Evolutionary conservation across 1,140 invertebrate species (phyloP).

Genomic region (Brachionus rubens): DNA sequence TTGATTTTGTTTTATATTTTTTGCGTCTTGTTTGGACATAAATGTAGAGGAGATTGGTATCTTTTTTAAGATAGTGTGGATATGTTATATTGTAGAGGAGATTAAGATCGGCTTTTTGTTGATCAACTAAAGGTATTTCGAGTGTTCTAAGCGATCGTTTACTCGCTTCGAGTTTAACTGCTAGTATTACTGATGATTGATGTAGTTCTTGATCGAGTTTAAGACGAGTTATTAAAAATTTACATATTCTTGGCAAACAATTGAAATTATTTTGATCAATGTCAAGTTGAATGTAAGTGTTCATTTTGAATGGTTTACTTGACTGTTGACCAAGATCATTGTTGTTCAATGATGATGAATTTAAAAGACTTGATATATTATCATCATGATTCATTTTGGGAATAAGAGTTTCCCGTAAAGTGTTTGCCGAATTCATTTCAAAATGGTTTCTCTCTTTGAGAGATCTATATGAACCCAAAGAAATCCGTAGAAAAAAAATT

Average conservation of each 20-base stretch:
- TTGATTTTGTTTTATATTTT: slow-evolving; percentile 34
- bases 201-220: slow-evolving; percentile 7
- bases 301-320: slow-evolving; percentile 31
- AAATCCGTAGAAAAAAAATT: too few species aligned
- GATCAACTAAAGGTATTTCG: slow-evolving; percentile 24
- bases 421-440: too few species aligned
- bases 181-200: slow-evolving; percentile 3
- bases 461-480: too few species aligned
- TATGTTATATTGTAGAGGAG: slow-evolving; percentile 37
- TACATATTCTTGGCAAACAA: slow-evolving; percentile 29
- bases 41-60: slow-evolving; percentile 27
- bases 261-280: slow-evolving; percentile 43
- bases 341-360: background rate
- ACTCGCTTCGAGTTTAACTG: slow-evolving; percentile 31
- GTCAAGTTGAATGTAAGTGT: slow-evolving; percentile 42
- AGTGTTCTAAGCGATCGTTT: slow-evolving; percentile 29
- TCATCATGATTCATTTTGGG: background rate
- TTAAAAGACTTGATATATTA: background rate
- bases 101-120: slow-evolving; percentile 2
- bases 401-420: too few species aligned
- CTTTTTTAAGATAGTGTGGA: slow-evolving; percentile 41
- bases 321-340: background rate
- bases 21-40: slow-evolving; percentile 39
- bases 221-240: slow-evolving; percentile 16
- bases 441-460: too few species aligned